phyloP scores from a whole-genome alignment of 2,113 vertebrate genomes.

The Nesogale talazaci region DNA sequence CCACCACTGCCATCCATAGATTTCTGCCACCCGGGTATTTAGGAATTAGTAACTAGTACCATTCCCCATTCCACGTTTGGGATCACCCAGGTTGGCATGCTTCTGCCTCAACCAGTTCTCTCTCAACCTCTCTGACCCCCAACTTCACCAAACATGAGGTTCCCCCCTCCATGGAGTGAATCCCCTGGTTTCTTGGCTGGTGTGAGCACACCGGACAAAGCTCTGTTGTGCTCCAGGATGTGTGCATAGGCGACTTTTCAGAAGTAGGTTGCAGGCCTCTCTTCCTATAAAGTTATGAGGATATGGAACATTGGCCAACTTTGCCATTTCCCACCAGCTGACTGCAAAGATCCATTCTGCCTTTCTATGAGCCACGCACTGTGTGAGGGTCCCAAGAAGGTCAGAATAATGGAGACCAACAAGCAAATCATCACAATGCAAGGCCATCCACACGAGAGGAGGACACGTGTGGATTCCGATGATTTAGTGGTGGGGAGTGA shows the following conservation, averaged over 20 bases:
- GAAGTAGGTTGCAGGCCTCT: neutral
- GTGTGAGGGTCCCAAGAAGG: neutral
- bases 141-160: neutral
- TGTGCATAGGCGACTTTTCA: neutral
- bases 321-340: neutral
- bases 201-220: neutral
- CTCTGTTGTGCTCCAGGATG: neutral
- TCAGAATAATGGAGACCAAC: neutral
- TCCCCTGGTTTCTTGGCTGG: neutral
- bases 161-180: neutral
- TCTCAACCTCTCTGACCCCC: neutral
- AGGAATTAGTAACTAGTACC: too few relatives aligned
- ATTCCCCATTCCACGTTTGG: too few relatives aligned
- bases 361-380: neutral
- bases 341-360: neutral
- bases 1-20: too few relatives aligned
- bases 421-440: neutral
- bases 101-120: neutral
- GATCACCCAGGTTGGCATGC: too few relatives aligned
- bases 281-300: neutral
- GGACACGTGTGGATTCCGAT: neutral
- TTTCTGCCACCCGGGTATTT: too few relatives aligned
- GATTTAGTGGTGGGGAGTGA: neutral
- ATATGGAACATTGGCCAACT: neutral
- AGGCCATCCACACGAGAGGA: accelerated